Evolutionary conservation across 1,140 invertebrate species (phyloP).

Genomic region (Pachypsylla venusta): DNA sequence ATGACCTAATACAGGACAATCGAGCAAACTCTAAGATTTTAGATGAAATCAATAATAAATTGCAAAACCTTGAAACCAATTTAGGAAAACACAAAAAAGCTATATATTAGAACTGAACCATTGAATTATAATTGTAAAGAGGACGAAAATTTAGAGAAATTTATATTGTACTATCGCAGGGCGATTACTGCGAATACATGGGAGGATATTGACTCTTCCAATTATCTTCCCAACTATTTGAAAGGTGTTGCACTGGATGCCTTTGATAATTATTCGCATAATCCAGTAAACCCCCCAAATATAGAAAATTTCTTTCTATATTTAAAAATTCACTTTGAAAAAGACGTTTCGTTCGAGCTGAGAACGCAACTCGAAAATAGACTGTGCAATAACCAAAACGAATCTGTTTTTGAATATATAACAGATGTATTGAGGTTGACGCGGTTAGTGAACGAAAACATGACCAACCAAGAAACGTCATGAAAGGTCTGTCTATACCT

Average conservation of each 20-base stretch:
- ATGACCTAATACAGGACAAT: too few relatives aligned
- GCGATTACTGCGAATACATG: neutral
- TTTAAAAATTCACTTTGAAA: neutral
- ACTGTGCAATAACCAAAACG: neutral
- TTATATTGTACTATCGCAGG: neutral
- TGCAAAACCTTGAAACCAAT: too few relatives aligned
- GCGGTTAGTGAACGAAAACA: neutral
- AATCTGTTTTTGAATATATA: constrained; percentile 1
- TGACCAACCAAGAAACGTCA: neutral
- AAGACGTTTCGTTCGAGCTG: neutral
- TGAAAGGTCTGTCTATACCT: neutral
- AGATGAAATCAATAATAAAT: too few relatives aligned
- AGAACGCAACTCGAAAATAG: neutral
- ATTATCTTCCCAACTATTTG: neutral
- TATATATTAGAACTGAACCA: neutral
- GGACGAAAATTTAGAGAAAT: neutral
- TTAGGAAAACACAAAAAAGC: too few relatives aligned
- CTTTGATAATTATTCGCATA: neutral
- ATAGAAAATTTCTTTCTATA: neutral
- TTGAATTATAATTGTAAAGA: neutral
- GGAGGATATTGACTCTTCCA: neutral
- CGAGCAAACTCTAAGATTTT: too few relatives aligned
- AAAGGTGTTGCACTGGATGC: neutral
- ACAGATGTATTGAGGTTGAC: neutral
- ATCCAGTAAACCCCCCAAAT: neutral